A percentile compares a stretch with the other conserved stretches of the same genome.
phyloP scores from a whole-genome alignment of 2,797 vertebrate species.

The Cuculus canorus region DNA sequence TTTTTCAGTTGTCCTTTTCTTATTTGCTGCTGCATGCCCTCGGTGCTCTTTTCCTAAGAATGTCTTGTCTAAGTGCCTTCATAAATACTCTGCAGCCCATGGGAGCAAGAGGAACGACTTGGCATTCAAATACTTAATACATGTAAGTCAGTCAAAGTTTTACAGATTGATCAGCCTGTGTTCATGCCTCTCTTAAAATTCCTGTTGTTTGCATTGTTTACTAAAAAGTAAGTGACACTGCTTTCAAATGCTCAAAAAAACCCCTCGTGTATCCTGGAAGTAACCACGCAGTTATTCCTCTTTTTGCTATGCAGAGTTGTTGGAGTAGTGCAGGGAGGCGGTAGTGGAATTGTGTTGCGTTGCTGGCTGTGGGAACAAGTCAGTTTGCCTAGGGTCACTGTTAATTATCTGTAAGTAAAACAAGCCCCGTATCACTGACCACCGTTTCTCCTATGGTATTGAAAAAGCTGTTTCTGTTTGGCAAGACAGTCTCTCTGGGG shows the following conservation, averaged over 20 bases:
- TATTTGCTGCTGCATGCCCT: not conserved
- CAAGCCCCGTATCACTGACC: not conserved
- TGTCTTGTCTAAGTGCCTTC: not conserved
- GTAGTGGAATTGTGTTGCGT: not conserved
- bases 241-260: not conserved
- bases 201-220: not conserved
- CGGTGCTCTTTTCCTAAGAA: not conserved
- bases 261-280: not conserved
- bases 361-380: not conserved
- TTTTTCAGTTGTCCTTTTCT: not conserved
- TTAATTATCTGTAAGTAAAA: constrained; percentile 20
- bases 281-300: not conserved
- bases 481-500: not conserved
- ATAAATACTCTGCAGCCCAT: not conserved
- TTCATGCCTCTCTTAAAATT: not conserved
- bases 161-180: not conserved
- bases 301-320: not conserved
- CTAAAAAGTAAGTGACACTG: not conserved
- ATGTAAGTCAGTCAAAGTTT: not conserved
- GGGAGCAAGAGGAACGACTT: not conserved
- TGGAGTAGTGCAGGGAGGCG: not conserved
- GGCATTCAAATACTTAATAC: not conserved
- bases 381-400: not conserved
- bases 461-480: not conserved
- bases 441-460: not conserved